Percentiles rank a stretch among this genome's conserved stretches.
These are phyloP conservation scores for Alviniconcha marisindica DNA, from an alignment of 1,140 invertebrate genomes.

Conservation along the genomic window DNA sequence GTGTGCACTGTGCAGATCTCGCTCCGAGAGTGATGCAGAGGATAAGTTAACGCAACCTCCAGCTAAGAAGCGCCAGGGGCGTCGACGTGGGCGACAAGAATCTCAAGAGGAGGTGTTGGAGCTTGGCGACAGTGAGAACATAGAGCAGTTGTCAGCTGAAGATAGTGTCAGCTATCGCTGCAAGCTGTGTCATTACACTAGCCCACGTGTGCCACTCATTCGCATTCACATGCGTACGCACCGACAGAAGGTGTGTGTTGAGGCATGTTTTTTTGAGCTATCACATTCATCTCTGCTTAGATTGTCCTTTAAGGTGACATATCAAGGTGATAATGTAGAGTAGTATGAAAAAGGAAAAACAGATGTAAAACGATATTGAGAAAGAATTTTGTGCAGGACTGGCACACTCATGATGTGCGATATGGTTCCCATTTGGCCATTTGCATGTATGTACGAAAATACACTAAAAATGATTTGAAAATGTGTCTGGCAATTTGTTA, in stretches of 20 bases:
- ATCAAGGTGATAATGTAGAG: too few relatives aligned
- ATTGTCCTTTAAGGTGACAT: too few relatives aligned
- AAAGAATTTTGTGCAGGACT: too few relatives aligned
- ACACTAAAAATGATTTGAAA: too few relatives aligned
- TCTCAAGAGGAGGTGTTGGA: conserved; percentile 52
- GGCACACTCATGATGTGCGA: too few relatives aligned
- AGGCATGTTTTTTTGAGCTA: too few relatives aligned
- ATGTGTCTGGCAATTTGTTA: too few relatives aligned
- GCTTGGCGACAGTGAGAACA: conserved; percentile 63
- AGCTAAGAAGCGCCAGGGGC: conserved; percentile 48
- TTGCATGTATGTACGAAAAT: too few relatives aligned
- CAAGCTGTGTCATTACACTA: conserved; percentile 73
- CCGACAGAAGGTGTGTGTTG: conserved; percentile 45
- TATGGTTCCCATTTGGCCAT: too few relatives aligned
- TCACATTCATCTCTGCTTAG: too few relatives aligned
- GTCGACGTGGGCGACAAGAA: conserved; percentile 52
- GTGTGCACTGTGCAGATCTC: conserved; percentile 44
- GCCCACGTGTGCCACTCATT: conserved; percentile 60
- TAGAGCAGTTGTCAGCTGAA: conserved; percentile 65
- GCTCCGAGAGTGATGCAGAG: conserved; percentile 63
- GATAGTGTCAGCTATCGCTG: conserved; percentile 66
- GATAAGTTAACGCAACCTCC: conserved; percentile 37
- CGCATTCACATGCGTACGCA: conserved; percentile 73
- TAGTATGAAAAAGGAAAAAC: too few relatives aligned
- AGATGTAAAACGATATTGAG: too few relatives aligned